These are phyloP conservation scores for Rhynchophorus ferrugineus DNA, from an alignment of 1,140 invertebrate genomes.

Conservation along the genomic window DNA sequence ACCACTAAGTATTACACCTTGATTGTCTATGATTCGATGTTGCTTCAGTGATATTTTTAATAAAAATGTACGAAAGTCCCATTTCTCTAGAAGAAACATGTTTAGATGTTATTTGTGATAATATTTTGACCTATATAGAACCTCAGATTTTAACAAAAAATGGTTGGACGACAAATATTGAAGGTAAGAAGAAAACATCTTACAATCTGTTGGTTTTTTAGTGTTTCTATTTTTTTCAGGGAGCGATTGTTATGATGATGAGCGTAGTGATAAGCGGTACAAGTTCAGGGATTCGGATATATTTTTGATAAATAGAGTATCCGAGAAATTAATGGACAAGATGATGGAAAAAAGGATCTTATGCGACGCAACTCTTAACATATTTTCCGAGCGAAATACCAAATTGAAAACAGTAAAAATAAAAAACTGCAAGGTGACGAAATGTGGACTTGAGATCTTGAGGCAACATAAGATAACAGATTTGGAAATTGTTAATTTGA, in stretches of 20 bases:
- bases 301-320: constrained; percentile 60
- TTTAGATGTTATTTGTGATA: constrained; percentile 62
- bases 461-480: constrained; percentile 57
- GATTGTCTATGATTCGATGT: too few relatives aligned
- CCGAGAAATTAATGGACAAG: constrained; percentile 56
- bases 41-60: too few relatives aligned
- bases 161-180: not conserved
- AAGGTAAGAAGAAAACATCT: too few relatives aligned
- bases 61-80: constrained; percentile 57
- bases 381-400: constrained; percentile 61
- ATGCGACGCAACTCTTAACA: constrained; percentile 54
- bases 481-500: constrained; percentile 48
- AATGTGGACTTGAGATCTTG: constrained; percentile 57
- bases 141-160: constrained; percentile 6
- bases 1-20: too few relatives aligned
- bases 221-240: too few relatives aligned
- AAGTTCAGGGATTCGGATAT: constrained; percentile 56
- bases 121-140: constrained; percentile 49
- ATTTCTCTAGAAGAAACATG: constrained; percentile 57
- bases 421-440: constrained; percentile 51
- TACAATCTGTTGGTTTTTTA: too few relatives aligned
- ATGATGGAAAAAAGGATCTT: constrained; percentile 57
- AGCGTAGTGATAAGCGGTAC: constrained; percentile 15
- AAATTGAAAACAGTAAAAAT: constrained; percentile 47
- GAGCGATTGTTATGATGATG: constrained; percentile 19